A percentile compares a stretch with the other conserved stretches of the same genome.
Evolutionary conservation across 2,113 vertebrate species (phyloP).

Genomic region (Siniperca knerii): DNA sequence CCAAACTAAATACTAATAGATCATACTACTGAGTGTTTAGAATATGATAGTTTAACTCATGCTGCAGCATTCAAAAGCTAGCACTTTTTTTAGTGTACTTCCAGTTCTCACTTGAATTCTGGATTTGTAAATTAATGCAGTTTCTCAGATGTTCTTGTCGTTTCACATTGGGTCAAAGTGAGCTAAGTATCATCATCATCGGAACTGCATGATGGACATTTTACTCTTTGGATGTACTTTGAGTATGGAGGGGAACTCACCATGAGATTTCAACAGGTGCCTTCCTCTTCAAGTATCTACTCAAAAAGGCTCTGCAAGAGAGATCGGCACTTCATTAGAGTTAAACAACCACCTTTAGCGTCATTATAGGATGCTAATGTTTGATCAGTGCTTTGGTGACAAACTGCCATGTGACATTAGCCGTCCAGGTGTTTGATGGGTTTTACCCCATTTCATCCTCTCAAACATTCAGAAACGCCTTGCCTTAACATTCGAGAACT

Average conservation of each 20-base stretch:
- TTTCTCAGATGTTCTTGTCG: constrained; percentile 83
- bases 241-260: constrained; percentile 6
- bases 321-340: rapidly evolving
- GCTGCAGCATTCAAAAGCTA: too few relatives aligned
- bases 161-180: constrained; percentile 88
- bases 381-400: constrained; percentile 84
- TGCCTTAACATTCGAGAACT: not conserved
- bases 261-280: rapidly evolving
- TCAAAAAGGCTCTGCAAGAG: not conserved
- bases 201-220: constrained; percentile 43
- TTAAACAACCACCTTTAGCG: rapidly evolving
- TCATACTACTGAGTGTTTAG: too few relatives aligned
- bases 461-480: constrained; percentile 61
- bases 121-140: constrained; percentile 12
- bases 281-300: rapidly evolving
- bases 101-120: too few relatives aligned
- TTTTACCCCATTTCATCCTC: constrained; percentile 77
- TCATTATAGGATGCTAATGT: not conserved
- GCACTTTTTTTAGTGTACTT: too few relatives aligned
- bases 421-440: constrained; percentile 71
- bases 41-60: too few relatives aligned
- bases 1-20: too few relatives aligned
- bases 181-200: constrained; percentile 87
- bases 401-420: constrained; percentile 75
- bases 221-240: too few relatives aligned